A percentile compares a stretch with the other conserved stretches of the same genome.
phyloP scores from a whole-genome alignment of 37 sponge, comb jelly and placozoan genomes.

The Sycon ciliatum region DNA sequence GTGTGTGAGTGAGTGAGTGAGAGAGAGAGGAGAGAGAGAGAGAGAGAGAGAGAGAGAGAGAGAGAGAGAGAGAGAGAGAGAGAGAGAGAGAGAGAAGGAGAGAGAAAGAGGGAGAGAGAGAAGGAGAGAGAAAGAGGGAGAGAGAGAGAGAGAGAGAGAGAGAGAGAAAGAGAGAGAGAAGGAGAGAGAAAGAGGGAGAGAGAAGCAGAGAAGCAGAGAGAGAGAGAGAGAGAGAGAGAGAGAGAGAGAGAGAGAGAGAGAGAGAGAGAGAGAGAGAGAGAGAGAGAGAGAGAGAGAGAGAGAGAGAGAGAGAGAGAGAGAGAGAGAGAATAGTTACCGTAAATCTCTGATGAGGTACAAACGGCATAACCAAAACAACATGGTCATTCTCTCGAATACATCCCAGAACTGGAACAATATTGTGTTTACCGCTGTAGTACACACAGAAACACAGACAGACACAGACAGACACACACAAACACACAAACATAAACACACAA shows the following conservation, averaged over 20 bases:
- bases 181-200: no score
- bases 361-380: conserved; percentile 81
- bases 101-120: not conserved
- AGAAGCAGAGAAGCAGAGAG: no score
- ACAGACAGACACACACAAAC: not conserved
- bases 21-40: no score
- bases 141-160: not conserved
- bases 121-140: not conserved
- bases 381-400: conserved; percentile 66
- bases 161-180: not conserved
- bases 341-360: conserved; percentile 71
- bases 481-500: not conserved
- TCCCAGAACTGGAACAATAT: conserved; percentile 57
- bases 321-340: conserved; percentile 36
- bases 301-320: no score
- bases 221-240: not conserved
- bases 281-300: no score
- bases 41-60: no score
- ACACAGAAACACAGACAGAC: conserved; percentile 10
- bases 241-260: not conserved
- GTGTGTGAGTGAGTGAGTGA: not conserved
- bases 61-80: no score
- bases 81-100: not conserved
- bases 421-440: conserved; percentile 47
- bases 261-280: not conserved